phyloP scores from a whole-genome alignment of 1,140 invertebrate genomes.

The Anastrepha ludens region DNA sequence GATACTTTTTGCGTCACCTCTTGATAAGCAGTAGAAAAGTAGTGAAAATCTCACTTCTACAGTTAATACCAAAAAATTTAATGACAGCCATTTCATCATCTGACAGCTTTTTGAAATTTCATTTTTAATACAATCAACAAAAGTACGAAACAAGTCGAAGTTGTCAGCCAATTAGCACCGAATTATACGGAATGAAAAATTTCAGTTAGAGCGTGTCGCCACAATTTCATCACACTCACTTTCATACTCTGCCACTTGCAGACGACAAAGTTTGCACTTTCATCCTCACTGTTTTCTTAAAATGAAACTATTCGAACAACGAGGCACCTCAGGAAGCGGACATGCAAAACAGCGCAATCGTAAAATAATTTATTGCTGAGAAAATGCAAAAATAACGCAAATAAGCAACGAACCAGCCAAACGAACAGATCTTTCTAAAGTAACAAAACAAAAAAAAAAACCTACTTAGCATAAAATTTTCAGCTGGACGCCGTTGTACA shows the following conservation, averaged over 20 bases:
- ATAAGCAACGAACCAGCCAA: background rate
- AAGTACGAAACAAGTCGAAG: background rate
- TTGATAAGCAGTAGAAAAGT: too few relatives aligned
- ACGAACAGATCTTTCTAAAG: background rate
- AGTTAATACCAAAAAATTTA: too few relatives aligned
- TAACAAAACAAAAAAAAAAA: background rate
- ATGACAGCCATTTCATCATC: too few relatives aligned
- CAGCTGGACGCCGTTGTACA: background rate
- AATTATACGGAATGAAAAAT: background rate
- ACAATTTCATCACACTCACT: background rate
- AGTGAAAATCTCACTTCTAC: too few relatives aligned
- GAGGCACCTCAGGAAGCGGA: background rate
- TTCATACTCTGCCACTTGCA: too few relatives aligned
- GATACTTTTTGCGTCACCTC: too few relatives aligned
- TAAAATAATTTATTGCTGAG: background rate
- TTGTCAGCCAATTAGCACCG: background rate
- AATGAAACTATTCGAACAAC: too few relatives aligned
- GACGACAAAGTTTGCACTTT: background rate
- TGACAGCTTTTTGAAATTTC: too few relatives aligned
- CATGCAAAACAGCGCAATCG: background rate
- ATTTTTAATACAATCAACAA: background rate
- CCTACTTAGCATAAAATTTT: background rate
- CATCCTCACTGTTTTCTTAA: background rate
- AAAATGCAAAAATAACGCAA: background rate
- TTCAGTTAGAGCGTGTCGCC: background rate